These are phyloP conservation scores for Heterodera schachtii DNA, from an alignment of 1,140 invertebrate species.

Conservation along the genomic window DNA sequence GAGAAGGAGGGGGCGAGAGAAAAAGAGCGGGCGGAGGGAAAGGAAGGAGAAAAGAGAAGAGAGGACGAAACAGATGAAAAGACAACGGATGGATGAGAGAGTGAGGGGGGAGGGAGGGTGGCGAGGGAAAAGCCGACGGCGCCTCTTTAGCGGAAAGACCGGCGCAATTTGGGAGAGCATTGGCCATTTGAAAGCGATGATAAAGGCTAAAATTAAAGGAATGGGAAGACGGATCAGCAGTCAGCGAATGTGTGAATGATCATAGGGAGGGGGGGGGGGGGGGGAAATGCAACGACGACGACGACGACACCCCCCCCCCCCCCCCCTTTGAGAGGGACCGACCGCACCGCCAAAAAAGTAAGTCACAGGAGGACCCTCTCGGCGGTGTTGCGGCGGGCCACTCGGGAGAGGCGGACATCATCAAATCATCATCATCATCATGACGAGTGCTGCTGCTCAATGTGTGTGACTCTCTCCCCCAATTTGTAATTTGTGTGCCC, in stretches of 20 bases:
- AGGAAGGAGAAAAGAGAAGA: background rate
- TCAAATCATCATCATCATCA: too few relatives aligned
- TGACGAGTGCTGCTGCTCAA: too few relatives aligned
- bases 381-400: background rate
- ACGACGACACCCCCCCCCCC: too few relatives aligned
- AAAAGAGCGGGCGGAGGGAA: background rate
- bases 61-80: background rate
- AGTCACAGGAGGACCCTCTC: background rate
- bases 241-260: too few relatives aligned
- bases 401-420: background rate
- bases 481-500: too few relatives aligned
- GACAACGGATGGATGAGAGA: background rate
- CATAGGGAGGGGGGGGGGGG: too few relatives aligned
- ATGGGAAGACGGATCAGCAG: too few relatives aligned
- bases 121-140: background rate
- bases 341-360: background rate
- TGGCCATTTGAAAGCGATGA: background rate
- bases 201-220: background rate
- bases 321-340: background rate
- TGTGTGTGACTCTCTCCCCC: too few relatives aligned
- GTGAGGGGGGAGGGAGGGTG: background rate
- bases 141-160: background rate
- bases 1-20: background rate
- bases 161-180: background rate
- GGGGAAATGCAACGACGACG: too few relatives aligned